Conservation (phyloP, 2,113 vertebrate genomes). For the Macquaria ambigua region DNA sequence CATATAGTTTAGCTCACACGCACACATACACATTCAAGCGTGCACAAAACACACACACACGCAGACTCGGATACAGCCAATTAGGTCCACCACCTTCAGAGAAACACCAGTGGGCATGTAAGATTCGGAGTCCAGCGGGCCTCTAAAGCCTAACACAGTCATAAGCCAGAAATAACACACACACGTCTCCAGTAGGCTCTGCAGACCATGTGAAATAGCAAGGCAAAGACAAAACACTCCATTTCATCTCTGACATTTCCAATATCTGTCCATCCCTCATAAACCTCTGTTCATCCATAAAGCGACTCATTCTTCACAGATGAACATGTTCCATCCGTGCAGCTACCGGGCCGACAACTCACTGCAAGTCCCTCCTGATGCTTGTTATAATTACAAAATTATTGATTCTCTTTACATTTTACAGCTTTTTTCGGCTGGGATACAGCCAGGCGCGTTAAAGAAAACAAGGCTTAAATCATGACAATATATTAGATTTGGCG, state of each 20-base stretch:
- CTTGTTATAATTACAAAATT: constrained; percentile 55
- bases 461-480: constrained; percentile 13
- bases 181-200: constrained; percentile 68
- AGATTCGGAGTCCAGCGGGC: constrained; percentile 75
- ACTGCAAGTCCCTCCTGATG: constrained; percentile 25
- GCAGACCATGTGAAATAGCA: constrained; percentile 80
- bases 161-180: constrained; percentile 81
- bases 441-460: not conserved
- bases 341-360: constrained; percentile 32
- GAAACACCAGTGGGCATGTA: constrained; percentile 80
- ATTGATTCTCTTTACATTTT: constrained; percentile 51
- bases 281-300: constrained; percentile 76
- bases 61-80: constrained; percentile 69
- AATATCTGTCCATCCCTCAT: constrained; percentile 81
- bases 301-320: constrained; percentile 74
- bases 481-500: not conserved
- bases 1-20: not conserved
- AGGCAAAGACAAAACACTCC: constrained; percentile 80
- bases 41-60: constrained; percentile 33
- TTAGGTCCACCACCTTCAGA: constrained; percentile 80
- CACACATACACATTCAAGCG: constrained; percentile 22
- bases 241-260: constrained; percentile 83
- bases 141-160: constrained; percentile 81
- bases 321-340: constrained; percentile 68
- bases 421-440: constrained; percentile 7